These are phyloP conservation scores for Lithobates pipiens DNA, from an alignment of 2,797 vertebrate species.

Conservation along the genomic window DNA sequence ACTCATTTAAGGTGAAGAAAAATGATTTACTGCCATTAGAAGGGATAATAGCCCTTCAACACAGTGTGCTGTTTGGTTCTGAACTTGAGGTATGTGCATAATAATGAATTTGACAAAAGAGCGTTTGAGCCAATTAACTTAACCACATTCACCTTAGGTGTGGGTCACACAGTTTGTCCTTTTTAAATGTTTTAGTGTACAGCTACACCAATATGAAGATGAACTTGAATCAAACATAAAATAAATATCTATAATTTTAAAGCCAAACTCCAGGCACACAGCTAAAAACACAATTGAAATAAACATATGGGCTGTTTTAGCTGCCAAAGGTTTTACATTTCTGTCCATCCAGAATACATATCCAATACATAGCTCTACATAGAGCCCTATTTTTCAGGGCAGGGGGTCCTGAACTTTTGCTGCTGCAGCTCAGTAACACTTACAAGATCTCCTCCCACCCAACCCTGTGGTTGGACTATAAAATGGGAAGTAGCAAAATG, in stretches of 20 bases:
- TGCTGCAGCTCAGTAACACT: too few relatives aligned
- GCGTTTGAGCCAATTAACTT: neutral
- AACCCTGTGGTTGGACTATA: too few relatives aligned
- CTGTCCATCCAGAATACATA: too few relatives aligned
- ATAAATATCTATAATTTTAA: neutral
- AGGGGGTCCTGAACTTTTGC: too few relatives aligned
- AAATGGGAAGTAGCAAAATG: too few relatives aligned
- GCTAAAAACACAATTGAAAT: too few relatives aligned
- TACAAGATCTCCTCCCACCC: too few relatives aligned
- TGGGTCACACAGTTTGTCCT: neutral
- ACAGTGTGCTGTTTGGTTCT: neutral
- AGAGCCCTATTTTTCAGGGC: too few relatives aligned
- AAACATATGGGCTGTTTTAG: too few relatives aligned
- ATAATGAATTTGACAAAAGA: slow-evolving; percentile 13
- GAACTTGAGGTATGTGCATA: slow-evolving; percentile 25
- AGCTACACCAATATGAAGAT: neutral
- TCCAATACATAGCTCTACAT: neutral
- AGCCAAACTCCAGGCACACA: neutral
- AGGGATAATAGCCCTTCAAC: slow-evolving; percentile 24
- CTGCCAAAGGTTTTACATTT: neutral
- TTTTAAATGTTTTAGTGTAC: neutral
- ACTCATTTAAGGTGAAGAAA: slow-evolving; percentile 32
- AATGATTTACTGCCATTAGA: slow-evolving; percentile 33
- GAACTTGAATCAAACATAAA: neutral
- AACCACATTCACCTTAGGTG: slow-evolving; percentile 8